phyloP scores from a whole-genome alignment of 1,140 invertebrate species.

The Rhopalosiphum padi region DNA sequence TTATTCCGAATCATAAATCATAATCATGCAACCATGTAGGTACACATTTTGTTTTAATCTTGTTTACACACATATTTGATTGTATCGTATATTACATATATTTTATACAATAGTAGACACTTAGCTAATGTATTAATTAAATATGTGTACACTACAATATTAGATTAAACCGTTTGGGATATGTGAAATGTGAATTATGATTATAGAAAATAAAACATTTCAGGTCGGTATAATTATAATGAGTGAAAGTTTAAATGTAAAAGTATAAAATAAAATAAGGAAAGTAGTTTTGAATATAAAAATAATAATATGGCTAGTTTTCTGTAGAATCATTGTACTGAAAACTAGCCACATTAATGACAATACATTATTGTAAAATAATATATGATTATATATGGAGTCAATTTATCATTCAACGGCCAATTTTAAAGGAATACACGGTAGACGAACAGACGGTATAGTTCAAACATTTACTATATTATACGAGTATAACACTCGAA shows the following conservation, averaged over 20 bases:
- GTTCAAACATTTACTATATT: background rate
- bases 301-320: slow-evolving; percentile 7
- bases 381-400: background rate
- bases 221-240: background rate
- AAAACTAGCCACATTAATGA: background rate
- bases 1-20: background rate
- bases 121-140: background rate
- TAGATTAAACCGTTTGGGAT: background rate
- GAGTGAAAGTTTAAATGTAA: slow-evolving; percentile 24
- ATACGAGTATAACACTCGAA: background rate
- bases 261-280: slow-evolving; percentile 8
- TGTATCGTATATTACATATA: background rate
- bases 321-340: background rate
- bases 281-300: slow-evolving; percentile 31
- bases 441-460: background rate
- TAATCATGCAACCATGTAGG: background rate
- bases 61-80: background rate
- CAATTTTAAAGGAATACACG: background rate
- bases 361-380: slow-evolving; percentile 1
- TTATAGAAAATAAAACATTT: background rate
- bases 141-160: background rate
- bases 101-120: background rate
- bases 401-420: background rate
- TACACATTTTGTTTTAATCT: background rate
- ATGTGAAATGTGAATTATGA: background rate